phyloP scores from a whole-genome alignment of 2,797 vertebrate genomes.

The Diplodus sargus region DNA sequence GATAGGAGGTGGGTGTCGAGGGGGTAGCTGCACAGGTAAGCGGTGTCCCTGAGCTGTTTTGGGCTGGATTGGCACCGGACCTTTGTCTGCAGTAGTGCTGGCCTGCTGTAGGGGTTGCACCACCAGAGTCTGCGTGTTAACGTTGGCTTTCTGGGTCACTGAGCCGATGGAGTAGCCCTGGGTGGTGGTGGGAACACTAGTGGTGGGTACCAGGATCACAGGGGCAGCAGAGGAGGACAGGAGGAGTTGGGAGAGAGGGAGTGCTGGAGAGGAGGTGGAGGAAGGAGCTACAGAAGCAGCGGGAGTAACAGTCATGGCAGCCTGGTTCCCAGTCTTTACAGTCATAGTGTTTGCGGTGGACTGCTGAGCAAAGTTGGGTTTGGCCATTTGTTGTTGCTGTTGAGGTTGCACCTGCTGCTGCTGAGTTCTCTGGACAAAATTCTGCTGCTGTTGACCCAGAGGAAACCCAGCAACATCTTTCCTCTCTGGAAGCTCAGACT shows the following conservation, averaged over 20 bases:
- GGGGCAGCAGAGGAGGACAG: constrained; percentile 84
- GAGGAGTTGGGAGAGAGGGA: constrained; percentile 85
- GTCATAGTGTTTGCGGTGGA: constrained; percentile 67
- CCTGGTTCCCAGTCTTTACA: constrained; percentile 78
- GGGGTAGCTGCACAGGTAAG: constrained; percentile 82
- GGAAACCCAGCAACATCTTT: constrained; percentile 87
- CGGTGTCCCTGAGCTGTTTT: constrained; percentile 87
- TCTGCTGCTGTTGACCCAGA: constrained; percentile 89
- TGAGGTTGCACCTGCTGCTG: constrained; percentile 82
- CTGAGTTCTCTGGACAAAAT: constrained; percentile 83
- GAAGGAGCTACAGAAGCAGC: constrained; percentile 77
- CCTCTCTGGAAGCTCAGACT: constrained; percentile 86
- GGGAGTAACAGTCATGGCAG: constrained; percentile 72
- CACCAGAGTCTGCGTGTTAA: constrained; percentile 93
- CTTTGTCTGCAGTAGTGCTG: constrained; percentile 80
- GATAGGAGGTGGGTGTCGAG: constrained; percentile 85
- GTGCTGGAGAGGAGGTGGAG: constrained; percentile 76
- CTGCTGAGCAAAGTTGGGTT: constrained; percentile 76
- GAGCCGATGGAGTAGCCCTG: constrained; percentile 83
- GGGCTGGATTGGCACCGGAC: constrained; percentile 93
- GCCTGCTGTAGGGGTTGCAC: constrained; percentile 94
- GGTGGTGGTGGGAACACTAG: constrained; percentile 84
- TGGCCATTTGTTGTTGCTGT: constrained; percentile 78
- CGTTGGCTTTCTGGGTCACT: constrained; percentile 80
- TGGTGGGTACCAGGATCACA: constrained; percentile 85